Evolutionary conservation across 1,140 invertebrate species (phyloP).

Genomic region (Drosophila tristis): DNA sequence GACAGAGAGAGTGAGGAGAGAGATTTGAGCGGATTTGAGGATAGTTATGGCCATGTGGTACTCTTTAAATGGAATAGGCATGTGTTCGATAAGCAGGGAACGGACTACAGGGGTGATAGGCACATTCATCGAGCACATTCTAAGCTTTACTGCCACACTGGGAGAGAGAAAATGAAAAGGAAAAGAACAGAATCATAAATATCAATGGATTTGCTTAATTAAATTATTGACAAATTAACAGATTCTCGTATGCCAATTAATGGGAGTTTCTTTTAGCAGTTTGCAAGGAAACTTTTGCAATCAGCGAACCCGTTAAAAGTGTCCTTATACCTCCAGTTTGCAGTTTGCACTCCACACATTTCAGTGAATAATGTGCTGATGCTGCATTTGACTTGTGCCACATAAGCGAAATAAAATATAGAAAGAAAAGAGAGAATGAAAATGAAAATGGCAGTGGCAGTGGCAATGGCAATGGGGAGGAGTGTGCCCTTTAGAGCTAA

Average conservation of each 20-base stretch:
- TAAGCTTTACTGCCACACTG: not conserved
- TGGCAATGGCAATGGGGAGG: slow-evolving; percentile 11
- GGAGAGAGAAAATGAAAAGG: no score
- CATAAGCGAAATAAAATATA: slow-evolving; percentile 2
- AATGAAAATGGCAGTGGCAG: not conserved
- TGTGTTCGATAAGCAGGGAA: no score
- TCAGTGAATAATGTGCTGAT: slow-evolving; percentile 57
- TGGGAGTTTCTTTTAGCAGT: no score
- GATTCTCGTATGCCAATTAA: no score
- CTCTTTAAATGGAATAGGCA: slow-evolving; percentile 7
- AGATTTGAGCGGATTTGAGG: no score
- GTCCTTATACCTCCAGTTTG: slow-evolving; percentile 21
- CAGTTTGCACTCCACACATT: slow-evolving; percentile 9
- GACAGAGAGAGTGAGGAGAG: slow-evolving; percentile 5
- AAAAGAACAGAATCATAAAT: no score
- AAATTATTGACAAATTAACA: no score
- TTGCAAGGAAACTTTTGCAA: not conserved
- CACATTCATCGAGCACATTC: not conserved
- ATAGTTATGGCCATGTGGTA: not conserved
- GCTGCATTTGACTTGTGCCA: slow-evolving; percentile 55
- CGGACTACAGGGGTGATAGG: no score
- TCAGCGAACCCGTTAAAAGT: slow-evolving; percentile 19
- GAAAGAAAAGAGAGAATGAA: slow-evolving; percentile 12
- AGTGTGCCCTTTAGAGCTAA: slow-evolving; percentile 52
- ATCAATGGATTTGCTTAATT: no score